A percentile compares a stretch with the other conserved stretches of the same genome.
These are phyloP conservation scores for Semotilus atromaculatus DNA, from an alignment of 2,797 vertebrate species.

Conservation along the genomic window DNA sequence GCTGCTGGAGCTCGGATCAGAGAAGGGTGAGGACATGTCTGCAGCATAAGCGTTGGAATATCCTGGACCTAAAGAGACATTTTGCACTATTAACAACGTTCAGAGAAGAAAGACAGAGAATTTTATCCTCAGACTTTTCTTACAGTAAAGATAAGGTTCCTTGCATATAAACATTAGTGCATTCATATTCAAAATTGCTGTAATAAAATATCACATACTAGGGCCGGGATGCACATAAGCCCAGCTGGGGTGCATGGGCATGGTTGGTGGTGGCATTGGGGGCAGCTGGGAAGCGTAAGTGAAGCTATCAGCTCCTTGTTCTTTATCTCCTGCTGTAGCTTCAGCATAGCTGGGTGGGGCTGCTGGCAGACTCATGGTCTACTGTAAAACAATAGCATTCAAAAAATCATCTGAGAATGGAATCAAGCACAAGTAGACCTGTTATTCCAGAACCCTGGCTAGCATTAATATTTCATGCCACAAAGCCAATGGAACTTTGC, in stretches of 20 bases:
- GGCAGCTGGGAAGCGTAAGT: slow-evolving; percentile 43
- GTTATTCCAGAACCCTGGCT: not conserved
- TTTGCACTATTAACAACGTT: not conserved
- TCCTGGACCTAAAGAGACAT: slow-evolving; percentile 51
- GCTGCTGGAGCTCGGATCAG: slow-evolving; percentile 59
- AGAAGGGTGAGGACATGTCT: slow-evolving; percentile 59
- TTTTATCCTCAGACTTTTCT: not conserved
- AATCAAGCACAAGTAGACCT: not conserved
- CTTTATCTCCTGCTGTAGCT: slow-evolving; percentile 64
- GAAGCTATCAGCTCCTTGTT: slow-evolving; percentile 35
- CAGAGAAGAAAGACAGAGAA: not conserved
- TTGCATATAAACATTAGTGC: not conserved
- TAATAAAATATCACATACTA: slow-evolving; percentile 46
- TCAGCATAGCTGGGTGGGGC: slow-evolving; percentile 64
- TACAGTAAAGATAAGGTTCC: not conserved
- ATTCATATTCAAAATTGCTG: not conserved
- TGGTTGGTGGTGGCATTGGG: slow-evolving; percentile 52
- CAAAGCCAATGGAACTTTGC: not conserved
- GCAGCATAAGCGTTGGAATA: slow-evolving; percentile 60
- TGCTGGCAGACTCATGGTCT: slow-evolving; percentile 58
- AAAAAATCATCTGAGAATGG: not conserved
- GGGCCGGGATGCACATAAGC: slow-evolving; percentile 61
- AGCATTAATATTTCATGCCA: not conserved
- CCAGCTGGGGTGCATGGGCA: slow-evolving; percentile 63
- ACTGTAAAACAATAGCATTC: slow-evolving; percentile 10